Percentiles rank a stretch among this genome's conserved stretches.
phyloP scores from a whole-genome alignment of 2,113 vertebrate species.

The Dryoscopus gambensis region DNA sequence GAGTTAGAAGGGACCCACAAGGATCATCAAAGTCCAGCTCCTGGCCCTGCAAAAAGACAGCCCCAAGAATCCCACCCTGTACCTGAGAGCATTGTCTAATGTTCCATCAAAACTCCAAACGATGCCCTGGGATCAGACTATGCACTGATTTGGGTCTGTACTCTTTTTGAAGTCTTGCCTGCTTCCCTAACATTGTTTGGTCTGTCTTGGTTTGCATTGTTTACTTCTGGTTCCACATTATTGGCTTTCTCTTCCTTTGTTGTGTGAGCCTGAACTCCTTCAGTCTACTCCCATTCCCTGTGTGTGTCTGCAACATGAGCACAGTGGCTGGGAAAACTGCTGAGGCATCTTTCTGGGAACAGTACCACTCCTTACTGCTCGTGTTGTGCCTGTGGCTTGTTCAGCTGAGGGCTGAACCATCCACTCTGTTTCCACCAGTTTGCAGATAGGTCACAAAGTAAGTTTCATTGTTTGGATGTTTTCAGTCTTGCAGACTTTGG shows the following conservation, averaged over 20 bases:
- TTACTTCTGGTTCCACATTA: background rate
- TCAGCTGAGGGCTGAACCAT: background rate
- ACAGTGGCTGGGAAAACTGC: background rate
- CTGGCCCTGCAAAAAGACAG: background rate
- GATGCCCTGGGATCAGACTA: background rate
- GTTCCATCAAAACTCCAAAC: background rate
- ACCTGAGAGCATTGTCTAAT: background rate
- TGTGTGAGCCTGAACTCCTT: background rate
- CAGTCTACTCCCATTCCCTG: background rate
- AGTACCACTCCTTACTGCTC: background rate
- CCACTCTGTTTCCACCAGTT: background rate
- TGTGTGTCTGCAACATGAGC: background rate
- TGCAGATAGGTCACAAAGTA: background rate
- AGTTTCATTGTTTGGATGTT: background rate
- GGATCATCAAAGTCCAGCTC: background rate
- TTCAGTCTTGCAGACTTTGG: background rate
- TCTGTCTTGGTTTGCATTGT: background rate
- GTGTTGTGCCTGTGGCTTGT: background rate
- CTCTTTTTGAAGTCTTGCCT: background rate
- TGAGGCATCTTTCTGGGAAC: background rate
- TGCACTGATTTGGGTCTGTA: background rate
- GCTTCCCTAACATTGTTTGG: background rate
- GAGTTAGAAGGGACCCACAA: background rate
- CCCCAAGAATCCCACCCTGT: too few relatives aligned
- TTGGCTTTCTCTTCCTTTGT: background rate